These are phyloP conservation scores for Drosophila prosaltans DNA, from an alignment of 1,140 invertebrate genomes.

Conservation along the genomic window DNA sequence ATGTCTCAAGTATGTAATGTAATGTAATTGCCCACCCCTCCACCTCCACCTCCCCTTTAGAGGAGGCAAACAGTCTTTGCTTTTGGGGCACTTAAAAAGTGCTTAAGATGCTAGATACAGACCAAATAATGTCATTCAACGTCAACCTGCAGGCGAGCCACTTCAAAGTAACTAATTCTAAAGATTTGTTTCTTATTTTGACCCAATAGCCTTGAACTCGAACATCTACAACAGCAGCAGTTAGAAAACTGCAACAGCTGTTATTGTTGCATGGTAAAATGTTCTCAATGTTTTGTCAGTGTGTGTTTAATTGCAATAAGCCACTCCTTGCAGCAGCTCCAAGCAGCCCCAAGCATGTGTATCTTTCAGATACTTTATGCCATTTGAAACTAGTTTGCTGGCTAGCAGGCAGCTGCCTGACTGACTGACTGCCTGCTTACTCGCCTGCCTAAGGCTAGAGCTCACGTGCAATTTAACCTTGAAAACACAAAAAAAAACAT, in stretches of 20 bases:
- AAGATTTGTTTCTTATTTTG: constrained; percentile 28
- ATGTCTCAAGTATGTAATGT: constrained; percentile 20
- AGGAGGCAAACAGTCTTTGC: too few relatives aligned
- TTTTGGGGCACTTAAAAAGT: constrained; percentile 25
- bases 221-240: constrained; percentile 45
- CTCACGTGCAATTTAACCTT: constrained; percentile 77
- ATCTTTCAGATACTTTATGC: constrained; percentile 73
- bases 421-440: constrained; percentile 1
- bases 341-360: constrained; percentile 38
- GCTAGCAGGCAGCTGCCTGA: constrained; percentile 38
- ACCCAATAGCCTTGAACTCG: constrained; percentile 81
- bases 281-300: constrained; percentile 26
- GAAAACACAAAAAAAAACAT: constrained; percentile 34
- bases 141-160: constrained; percentile 69
- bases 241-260: constrained; percentile 15
- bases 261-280: constrained; percentile 34
- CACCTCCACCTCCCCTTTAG: not conserved
- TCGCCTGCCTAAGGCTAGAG: constrained; percentile 47
- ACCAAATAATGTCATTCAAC: constrained; percentile 71
- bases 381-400: constrained; percentile 79
- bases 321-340: constrained; percentile 62
- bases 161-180: constrained; percentile 50
- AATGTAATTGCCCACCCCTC: constrained; percentile 13
- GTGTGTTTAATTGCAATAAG: constrained; percentile 67
- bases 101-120: constrained; percentile 46